Percentiles rank a stretch among this genome's conserved stretches.
Evolutionary conservation across 2,888 invertebrate genomes (phyloP).

Genomic region (Drosophila histrio): DNA sequence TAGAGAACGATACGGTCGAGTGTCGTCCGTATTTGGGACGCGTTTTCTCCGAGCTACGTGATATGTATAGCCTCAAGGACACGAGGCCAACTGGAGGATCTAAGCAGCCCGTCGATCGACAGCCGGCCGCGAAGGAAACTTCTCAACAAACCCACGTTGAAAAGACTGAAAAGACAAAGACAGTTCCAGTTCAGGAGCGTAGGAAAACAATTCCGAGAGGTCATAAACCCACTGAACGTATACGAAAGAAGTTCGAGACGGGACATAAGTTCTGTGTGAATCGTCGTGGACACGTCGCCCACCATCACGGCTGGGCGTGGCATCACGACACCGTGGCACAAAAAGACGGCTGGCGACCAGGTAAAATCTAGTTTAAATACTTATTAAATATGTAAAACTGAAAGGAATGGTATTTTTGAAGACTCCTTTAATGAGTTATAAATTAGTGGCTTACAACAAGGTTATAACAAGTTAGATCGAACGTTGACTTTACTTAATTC

Average conservation of each 20-base stretch:
- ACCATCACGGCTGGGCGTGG: constrained; percentile 89
- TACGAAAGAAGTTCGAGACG: not conserved
- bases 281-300: constrained; percentile 84
- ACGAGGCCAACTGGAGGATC: constrained; percentile 39
- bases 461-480: too few relatives aligned
- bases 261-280: constrained; percentile 47
- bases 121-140: not conserved
- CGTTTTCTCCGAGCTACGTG: constrained; percentile 80
- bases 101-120: constrained; percentile 31
- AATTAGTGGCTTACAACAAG: too few relatives aligned
- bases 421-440: too few relatives aligned
- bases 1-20: constrained; percentile 36
- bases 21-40: constrained; percentile 76
- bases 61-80: constrained; percentile 73
- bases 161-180: not conserved
- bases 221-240: not conserved
- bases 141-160: not conserved
- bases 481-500: too few relatives aligned
- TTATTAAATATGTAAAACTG: too few relatives aligned
- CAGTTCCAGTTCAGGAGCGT: not conserved
- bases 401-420: too few relatives aligned
- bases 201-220: not conserved
- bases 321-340: constrained; percentile 46
- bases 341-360: constrained; percentile 82
- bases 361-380: too few relatives aligned